These are phyloP conservation scores for Drosophila fulvimacula DNA, from an alignment of 2,888 invertebrate species.

Conservation along the genomic window DNA sequence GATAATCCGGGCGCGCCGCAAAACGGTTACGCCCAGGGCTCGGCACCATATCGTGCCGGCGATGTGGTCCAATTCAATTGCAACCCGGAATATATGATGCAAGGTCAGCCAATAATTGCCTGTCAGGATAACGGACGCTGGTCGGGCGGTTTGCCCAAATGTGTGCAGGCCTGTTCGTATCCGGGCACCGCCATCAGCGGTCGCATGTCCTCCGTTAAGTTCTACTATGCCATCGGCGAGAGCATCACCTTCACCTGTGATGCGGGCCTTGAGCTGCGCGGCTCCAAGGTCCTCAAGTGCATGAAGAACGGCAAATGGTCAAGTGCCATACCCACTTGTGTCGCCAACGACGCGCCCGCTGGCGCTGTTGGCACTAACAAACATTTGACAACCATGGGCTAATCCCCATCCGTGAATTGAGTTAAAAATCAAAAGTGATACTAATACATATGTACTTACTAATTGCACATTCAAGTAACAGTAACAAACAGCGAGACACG, in stretches of 20 bases:
- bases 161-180: constrained; percentile 94
- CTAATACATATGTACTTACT: constrained; percentile 75
- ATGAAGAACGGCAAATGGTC: constrained; percentile 94
- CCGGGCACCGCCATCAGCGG: constrained; percentile 94
- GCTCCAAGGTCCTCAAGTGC: constrained; percentile 92
- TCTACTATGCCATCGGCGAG: constrained; percentile 94
- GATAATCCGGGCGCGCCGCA: constrained; percentile 90
- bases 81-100: constrained; percentile 94
- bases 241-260: constrained; percentile 94
- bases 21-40: constrained; percentile 92
- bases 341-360: constrained; percentile 68
- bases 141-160: constrained; percentile 93
- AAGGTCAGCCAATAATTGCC: constrained; percentile 94
- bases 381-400: constrained; percentile 68
- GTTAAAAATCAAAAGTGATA: constrained; percentile 73
- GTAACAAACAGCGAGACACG: constrained; percentile 15
- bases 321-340: constrained; percentile 92
- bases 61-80: constrained; percentile 95
- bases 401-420: constrained; percentile 27
- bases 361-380: constrained; percentile 48
- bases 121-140: constrained; percentile 95
- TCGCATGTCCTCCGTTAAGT: constrained; percentile 93
- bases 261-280: constrained; percentile 90
- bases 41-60: constrained; percentile 92
- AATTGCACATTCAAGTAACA: constrained; percentile 49